Evolutionary conservation across 2,888 invertebrate genomes (phyloP).

Genomic region (Eristalinus aeneus): DNA sequence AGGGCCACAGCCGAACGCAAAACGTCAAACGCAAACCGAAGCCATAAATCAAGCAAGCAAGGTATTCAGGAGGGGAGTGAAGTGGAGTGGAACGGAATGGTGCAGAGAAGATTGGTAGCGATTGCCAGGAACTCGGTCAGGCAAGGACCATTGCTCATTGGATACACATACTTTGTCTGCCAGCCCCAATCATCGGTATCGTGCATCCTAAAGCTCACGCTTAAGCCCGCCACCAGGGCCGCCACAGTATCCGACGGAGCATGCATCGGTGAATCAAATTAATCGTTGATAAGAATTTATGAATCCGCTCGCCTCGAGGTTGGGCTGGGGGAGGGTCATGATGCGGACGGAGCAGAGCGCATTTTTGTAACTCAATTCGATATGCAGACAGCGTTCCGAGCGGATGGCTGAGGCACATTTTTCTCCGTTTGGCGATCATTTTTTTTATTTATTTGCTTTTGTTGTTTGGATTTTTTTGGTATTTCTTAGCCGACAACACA

Average conservation of each 20-base stretch:
- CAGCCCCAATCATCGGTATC: background rate
- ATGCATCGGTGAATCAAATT: conserved; percentile 43
- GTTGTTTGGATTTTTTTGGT: conserved; percentile 14
- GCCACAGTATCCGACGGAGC: background rate
- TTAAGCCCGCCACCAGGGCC: background rate
- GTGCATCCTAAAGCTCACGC: background rate
- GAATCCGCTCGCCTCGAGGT: conserved; percentile 9
- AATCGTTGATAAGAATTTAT: conserved; percentile 59
- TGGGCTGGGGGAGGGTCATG: conserved; percentile 14
- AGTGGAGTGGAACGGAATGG: background rate
- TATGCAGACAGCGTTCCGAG: conserved; percentile 49
- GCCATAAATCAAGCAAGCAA: conserved; percentile 9
- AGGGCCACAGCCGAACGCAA: conserved; percentile 12
- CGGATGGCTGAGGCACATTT: conserved; percentile 33
- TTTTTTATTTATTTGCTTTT: conserved; percentile 20
- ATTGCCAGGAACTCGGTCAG: conserved; percentile 43
- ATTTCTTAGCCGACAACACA: conserved; percentile 19
- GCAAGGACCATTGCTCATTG: conserved; percentile 20
- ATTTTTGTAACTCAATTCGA: conserved; percentile 38
- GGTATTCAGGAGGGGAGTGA: background rate
- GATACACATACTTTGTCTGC: background rate
- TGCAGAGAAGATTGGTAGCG: background rate
- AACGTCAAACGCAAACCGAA: conserved; percentile 8
- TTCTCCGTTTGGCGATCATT: conserved; percentile 18
- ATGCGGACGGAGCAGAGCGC: conserved; percentile 11